Evolutionary conservation across 2,797 vertebrate species (phyloP).

Genomic region (Zenarchopterus dispar): DNA sequence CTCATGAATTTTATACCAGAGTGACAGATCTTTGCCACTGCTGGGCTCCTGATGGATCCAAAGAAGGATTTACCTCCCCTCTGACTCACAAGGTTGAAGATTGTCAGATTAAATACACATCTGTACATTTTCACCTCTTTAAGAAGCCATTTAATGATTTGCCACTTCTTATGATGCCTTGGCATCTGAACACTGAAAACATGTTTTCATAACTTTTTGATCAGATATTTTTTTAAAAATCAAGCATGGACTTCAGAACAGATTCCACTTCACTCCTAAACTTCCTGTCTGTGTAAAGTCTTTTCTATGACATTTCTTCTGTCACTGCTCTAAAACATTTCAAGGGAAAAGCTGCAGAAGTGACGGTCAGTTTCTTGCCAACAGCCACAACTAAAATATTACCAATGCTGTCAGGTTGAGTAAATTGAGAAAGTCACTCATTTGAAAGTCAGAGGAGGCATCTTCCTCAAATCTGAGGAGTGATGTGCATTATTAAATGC

Average conservation of each 20-base stretch:
- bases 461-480: not conserved
- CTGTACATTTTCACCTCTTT: not conserved
- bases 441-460: too few species aligned
- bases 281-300: too few species aligned
- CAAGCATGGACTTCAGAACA: too few species aligned
- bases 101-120: not conserved
- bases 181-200: too few species aligned
- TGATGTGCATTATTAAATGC: not conserved
- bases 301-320: slow-evolving; percentile 4
- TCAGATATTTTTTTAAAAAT: too few species aligned
- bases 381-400: not conserved
- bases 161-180: too few species aligned
- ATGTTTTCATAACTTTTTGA: too few species aligned
- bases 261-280: not conserved
- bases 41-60: slow-evolving; percentile 17
- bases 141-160: not conserved
- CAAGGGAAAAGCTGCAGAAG: slow-evolving; percentile 19
- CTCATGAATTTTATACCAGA: slow-evolving; percentile 75
- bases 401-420: not conserved
- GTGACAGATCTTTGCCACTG: slow-evolving; percentile 64
- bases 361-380: slow-evolving; percentile 15
- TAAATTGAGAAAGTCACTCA: not conserved
- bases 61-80: slow-evolving; percentile 19
- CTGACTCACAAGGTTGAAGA: slow-evolving; percentile 8
- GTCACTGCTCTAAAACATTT: slow-evolving; percentile 11